Base-by-base conservation (phyloP, 2,113 vertebrate species). In the Colossoma macropomum region DNA sequence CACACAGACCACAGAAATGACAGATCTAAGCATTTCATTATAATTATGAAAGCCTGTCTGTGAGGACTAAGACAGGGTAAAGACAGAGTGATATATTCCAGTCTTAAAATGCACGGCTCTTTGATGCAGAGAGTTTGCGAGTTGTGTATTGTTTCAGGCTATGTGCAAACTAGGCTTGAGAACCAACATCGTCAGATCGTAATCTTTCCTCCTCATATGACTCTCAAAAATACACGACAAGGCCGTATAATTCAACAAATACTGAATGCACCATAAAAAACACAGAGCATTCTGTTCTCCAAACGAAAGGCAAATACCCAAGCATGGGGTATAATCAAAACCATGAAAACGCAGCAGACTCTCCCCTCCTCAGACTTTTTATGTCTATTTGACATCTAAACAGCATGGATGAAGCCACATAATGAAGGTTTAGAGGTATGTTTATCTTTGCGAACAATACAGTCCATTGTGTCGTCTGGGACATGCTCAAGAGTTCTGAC, bases 361-460 rank as follows among this genome's bases (percentile, higher is more conserved):
- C 68, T 74, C 72, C 73, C 73, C 19, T 81, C 38, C 38, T 69
- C 30, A 63, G 72, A 80, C 77, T 73, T 86, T 59, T 59, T 80
- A 84, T 77, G 56, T n/a, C 38, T 78, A 66, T 59, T 25, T 60
- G 60, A 73, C 68, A 52, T 80, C 25, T 32, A 66, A 76, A 81
- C 68, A 83, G 56, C 85, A 75, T 52, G 74, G 80, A 83, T 80
- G 38, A 63, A 62, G 85, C 85, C 82, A 73, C 78, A 84, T 72
- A 60, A 82, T 56, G 41, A 78, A 83, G 70, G 50, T 87, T 78
- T 48, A 75, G 75, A 81, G 52, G 30, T 84, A 83, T 84, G 79
- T 68, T 84, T 82, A 84, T 82, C 78, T 82, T 79, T 78, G 60
- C 15, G 56, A 84, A 82, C 79, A 81, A 79, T 48, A 54, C 28